These are phyloP conservation scores for Balearica regulorum DNA, from an alignment of 2,797 vertebrate genomes.

Conservation along the genomic window DNA sequence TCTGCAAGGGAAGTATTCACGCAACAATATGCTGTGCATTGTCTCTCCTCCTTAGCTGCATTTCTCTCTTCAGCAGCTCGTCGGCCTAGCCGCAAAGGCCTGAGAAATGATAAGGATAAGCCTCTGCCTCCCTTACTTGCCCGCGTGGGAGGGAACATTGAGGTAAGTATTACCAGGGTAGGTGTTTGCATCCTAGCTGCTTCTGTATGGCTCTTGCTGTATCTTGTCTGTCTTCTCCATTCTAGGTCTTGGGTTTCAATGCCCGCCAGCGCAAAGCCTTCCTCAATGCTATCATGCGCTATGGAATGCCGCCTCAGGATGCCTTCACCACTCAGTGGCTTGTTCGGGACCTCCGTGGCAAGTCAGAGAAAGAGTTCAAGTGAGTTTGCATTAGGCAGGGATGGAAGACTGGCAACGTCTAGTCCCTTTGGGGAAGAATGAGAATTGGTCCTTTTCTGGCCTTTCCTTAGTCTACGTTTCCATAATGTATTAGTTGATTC, in stretches of 20 bases:
- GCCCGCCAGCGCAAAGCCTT: constrained; percentile 97
- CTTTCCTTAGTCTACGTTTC: background rate
- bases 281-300: constrained; percentile 98
- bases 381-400: constrained; percentile 63
- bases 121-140: constrained; percentile 95
- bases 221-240: background rate
- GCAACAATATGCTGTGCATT: background rate
- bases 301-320: constrained; percentile 98
- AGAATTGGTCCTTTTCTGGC: background rate
- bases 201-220: background rate
- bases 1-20: background rate
- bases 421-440: background rate
- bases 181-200: background rate
- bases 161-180: constrained; percentile 76
- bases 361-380: constrained; percentile 99
- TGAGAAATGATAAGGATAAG: constrained; percentile 97
- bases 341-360: constrained; percentile 93
- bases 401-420: background rate
- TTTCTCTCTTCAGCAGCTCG: constrained; percentile 80
- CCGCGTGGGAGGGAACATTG: constrained; percentile 96
- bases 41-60: background rate
- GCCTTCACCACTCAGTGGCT: constrained; percentile 99
- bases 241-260: constrained; percentile 94
- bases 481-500: background rate
- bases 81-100: constrained; percentile 91